Conservation (phyloP, 2,797 vertebrate species). For the Argyrosomus regius region DNA sequence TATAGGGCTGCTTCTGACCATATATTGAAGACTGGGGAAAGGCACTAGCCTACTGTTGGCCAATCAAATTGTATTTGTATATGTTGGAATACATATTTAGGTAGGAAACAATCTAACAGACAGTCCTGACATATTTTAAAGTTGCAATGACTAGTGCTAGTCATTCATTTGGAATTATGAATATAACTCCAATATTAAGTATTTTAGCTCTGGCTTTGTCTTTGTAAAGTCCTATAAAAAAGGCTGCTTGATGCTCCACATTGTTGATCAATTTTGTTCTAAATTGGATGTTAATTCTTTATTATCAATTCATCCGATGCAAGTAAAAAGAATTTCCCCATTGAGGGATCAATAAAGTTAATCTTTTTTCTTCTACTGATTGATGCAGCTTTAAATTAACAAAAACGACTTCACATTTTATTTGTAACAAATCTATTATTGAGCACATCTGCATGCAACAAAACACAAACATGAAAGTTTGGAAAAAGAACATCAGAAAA, state of each 20-base stretch:
- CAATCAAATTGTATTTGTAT: background rate
- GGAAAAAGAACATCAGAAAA: background rate
- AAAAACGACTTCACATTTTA: background rate
- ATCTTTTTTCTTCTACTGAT: background rate
- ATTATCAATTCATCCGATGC: background rate
- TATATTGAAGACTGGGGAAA: background rate
- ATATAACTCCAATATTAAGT: too few relatives aligned
- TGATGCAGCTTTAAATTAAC: background rate
- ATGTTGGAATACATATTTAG: too few relatives aligned
- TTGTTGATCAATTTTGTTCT: background rate
- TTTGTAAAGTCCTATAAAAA: background rate
- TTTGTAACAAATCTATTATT: background rate
- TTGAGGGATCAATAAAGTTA: too few relatives aligned
- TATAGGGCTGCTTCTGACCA: background rate
- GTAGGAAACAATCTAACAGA: background rate
- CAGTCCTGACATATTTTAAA: background rate
- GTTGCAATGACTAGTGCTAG: background rate
- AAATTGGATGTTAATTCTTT: background rate
- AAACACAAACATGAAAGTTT: background rate
- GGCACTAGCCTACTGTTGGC: too few relatives aligned
- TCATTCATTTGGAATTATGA: background rate
- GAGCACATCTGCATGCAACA: background rate
- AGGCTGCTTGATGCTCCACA: background rate
- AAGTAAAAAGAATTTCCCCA: too few relatives aligned
- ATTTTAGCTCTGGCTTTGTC: background rate